These are phyloP conservation scores for Halictus ligatus DNA, from an alignment of 2,888 invertebrate species.

Conservation along the genomic window DNA sequence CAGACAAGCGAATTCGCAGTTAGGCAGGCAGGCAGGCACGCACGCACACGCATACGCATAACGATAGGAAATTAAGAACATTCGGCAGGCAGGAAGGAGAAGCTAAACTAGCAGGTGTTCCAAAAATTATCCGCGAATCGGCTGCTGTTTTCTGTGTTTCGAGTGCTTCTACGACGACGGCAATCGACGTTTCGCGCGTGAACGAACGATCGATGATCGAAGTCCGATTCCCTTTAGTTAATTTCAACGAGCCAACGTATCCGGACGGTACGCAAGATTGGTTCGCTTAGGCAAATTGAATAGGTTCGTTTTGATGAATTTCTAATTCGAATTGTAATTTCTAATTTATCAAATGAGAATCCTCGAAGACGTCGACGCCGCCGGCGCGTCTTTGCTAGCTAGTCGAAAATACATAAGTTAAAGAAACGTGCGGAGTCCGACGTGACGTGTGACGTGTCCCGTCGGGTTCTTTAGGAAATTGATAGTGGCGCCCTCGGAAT, in stretches of 20 bases:
- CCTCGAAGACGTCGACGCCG: not conserved
- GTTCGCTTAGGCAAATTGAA: slow-evolving; percentile 8
- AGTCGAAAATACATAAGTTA: slow-evolving; percentile 2
- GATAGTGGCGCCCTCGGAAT: not conserved
- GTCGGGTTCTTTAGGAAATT: slow-evolving; percentile 3
- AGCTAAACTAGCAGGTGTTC: not conserved
- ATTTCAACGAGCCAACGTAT: not conserved
- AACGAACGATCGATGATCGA: not conserved
- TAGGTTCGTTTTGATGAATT: slow-evolving; percentile 11
- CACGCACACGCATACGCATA: not conserved
- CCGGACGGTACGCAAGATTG: not conserved
- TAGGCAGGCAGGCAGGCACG: not conserved
- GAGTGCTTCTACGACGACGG: slow-evolving; percentile 32
- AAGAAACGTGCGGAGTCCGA: not conserved
- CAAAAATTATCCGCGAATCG: not conserved
- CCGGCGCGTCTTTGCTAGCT: not conserved
- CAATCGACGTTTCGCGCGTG: not conserved
- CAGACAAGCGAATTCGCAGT: too few species aligned
- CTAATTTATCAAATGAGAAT: not conserved
- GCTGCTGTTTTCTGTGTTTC: slow-evolving; percentile 12
- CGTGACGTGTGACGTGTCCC: not conserved
- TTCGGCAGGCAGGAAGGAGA: not conserved
- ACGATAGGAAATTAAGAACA: slow-evolving; percentile 17
- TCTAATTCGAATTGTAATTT: not conserved
- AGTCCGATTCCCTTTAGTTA: not conserved